These are phyloP conservation scores for Podarcis muralis DNA, from an alignment of 2,113 vertebrate genomes.

Conservation along the genomic window DNA sequence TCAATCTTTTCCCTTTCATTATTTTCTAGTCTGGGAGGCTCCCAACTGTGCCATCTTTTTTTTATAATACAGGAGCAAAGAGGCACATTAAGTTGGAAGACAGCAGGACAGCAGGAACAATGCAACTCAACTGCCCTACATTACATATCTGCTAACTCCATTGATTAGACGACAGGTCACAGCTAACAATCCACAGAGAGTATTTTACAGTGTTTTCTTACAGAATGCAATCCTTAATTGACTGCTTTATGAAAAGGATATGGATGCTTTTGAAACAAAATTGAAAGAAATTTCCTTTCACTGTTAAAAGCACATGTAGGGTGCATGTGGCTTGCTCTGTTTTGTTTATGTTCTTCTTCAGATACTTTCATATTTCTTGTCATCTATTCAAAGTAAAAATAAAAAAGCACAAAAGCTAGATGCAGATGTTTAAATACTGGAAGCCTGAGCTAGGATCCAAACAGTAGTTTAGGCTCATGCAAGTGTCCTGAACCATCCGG, in stretches of 20 bases:
- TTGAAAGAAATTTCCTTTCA: background rate
- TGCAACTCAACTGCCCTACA: background rate
- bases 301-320: background rate
- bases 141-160: constrained; percentile 33
- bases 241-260: constrained; percentile 40
- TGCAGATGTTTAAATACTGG: background rate
- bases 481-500: background rate
- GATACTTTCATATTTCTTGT: background rate
- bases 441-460: background rate
- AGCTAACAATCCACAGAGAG: constrained; percentile 27
- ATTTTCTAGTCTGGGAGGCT: constrained; percentile 33
- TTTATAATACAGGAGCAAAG: constrained; percentile 13
- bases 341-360: background rate
- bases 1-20: constrained; percentile 34
- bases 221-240: constrained; percentile 4
- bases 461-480: background rate
- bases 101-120: constrained; percentile 29
- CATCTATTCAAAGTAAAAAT: background rate
- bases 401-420: background rate
- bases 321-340: background rate
- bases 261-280: constrained; percentile 19
- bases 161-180: constrained; percentile 40
- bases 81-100: constrained; percentile 35
- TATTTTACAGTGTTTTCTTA: constrained; percentile 26
- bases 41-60: background rate